A percentile compares a stretch with the other conserved stretches of the same genome.
phyloP scores from a whole-genome alignment of 23 tunicate species.

The Halocynthia roretzi region DNA sequence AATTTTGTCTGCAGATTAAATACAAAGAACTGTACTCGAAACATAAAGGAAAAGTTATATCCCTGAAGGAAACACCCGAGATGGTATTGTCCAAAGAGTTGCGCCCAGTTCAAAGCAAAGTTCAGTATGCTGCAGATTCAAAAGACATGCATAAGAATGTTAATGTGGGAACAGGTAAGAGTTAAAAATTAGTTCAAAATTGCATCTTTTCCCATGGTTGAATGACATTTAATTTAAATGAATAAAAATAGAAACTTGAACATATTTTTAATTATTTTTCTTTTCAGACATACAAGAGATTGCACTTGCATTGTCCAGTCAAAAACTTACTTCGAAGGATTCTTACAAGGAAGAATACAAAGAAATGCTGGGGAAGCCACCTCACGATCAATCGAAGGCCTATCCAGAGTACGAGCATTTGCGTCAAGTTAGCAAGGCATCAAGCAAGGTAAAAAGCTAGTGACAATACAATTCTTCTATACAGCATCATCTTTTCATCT shows the following conservation, averaged over 20 bases:
- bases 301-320: constrained; percentile 24
- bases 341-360: constrained; percentile 26
- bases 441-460: constrained; percentile 20
- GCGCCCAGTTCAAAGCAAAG: constrained; percentile 22
- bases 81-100: constrained; percentile 34
- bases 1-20: constrained; percentile 13
- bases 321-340: constrained; percentile 14
- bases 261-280: neutral
- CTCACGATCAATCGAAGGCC: constrained; percentile 24
- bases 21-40: constrained; percentile 32
- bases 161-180: constrained; percentile 46
- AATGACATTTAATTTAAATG: too few relatives aligned
- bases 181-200: neutral
- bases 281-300: constrained; percentile 34
- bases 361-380: constrained; percentile 27
- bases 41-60: constrained; percentile 19
- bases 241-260: too few relatives aligned
- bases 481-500: neutral
- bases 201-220: too few relatives aligned
- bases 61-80: constrained; percentile 22
- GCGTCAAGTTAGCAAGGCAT: constrained; percentile 12
- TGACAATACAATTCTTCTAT: neutral
- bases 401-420: constrained; percentile 33
- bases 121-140: constrained; percentile 8
- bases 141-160: constrained; percentile 30